Evolutionary conservation across 2,797 vertebrate genomes (phyloP).

Genomic region (Hydrolagus colliei): DNA sequence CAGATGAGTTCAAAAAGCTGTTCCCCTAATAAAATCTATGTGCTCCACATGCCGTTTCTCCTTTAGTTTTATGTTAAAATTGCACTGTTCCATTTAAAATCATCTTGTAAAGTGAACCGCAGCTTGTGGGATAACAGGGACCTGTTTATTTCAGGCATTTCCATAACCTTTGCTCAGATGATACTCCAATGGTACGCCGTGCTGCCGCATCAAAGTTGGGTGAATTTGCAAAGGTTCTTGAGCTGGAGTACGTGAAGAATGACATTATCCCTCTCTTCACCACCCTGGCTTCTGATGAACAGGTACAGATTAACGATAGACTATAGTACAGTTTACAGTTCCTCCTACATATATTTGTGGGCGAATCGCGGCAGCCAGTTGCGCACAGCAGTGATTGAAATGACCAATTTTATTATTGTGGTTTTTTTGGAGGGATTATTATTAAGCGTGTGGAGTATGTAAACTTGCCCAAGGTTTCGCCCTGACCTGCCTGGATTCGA

Average conservation of each 20-base stretch:
- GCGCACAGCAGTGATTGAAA: too few species aligned
- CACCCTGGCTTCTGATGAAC: conserved; percentile 73
- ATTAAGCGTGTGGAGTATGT: too few species aligned
- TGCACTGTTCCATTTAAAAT: not conserved
- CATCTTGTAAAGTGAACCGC: not conserved
- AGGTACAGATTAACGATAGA: conserved; percentile 49
- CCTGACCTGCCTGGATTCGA: too few species aligned
- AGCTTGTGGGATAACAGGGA: not conserved
- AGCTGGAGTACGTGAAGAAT: conserved; percentile 59
- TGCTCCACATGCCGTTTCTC: not conserved
- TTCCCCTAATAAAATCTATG: not conserved
- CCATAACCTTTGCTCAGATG: conserved; percentile 74
- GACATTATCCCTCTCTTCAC: conserved; percentile 79
- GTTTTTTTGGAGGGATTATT: too few species aligned
- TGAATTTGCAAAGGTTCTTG: conserved; percentile 75
- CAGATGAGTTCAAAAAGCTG: not conserved
- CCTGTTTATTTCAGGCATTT: conserved; percentile 57
- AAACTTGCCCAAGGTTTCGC: too few species aligned
- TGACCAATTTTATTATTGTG: too few species aligned
- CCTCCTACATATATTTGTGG: not conserved
- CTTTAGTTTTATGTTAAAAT: not conserved
- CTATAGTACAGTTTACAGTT: not conserved
- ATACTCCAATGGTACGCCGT: conserved; percentile 76
- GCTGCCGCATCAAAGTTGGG: conserved; percentile 75
- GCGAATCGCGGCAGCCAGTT: too few species aligned